Percentiles rank a stretch among this genome's conserved stretches.
Evolutionary conservation across 1,140 invertebrate genomes (phyloP).

Genomic region (Luehdorfia chinensis): DNA sequence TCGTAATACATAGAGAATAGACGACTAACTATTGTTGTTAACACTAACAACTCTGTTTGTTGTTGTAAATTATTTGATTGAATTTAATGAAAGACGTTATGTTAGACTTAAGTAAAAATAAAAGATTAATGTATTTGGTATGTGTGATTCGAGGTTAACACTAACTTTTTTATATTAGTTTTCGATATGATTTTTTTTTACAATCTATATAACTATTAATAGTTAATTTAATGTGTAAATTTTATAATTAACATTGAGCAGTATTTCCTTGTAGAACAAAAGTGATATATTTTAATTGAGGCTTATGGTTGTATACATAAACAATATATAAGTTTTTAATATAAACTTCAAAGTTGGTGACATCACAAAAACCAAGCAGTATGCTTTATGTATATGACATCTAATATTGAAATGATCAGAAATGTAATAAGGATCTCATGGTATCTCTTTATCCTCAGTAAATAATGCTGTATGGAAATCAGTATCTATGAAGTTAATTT

Average conservation of each 20-base stretch:
- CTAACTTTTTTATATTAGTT: conserved; percentile 51
- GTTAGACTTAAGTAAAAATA: conserved; percentile 49
- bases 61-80: conserved; percentile 70
- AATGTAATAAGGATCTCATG: conserved; percentile 4
- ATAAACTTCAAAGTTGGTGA: neutral
- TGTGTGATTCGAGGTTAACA: conserved; percentile 52
- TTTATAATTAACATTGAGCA: conserved; percentile 41
- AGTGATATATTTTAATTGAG: conserved; percentile 60
- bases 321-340: neutral
- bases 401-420: conserved; percentile 1
- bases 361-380: too few species aligned
- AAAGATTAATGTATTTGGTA: conserved; percentile 37
- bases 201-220: conserved; percentile 27
- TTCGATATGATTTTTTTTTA: conserved; percentile 50
- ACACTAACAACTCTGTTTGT: conserved; percentile 52
- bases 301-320: conserved; percentile 34
- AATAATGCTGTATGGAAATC: neutral
- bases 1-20: conserved; percentile 39
- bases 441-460: conserved; percentile 1
- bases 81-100: conserved; percentile 61
- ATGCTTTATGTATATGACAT: conserved; percentile 11
- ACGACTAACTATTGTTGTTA: conserved; percentile 58
- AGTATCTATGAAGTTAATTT: neutral
- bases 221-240: conserved; percentile 44
- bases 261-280: conserved; percentile 46